Base-by-base conservation (phyloP, 1,140 invertebrate genomes). In the Bombus confusus region DNA sequence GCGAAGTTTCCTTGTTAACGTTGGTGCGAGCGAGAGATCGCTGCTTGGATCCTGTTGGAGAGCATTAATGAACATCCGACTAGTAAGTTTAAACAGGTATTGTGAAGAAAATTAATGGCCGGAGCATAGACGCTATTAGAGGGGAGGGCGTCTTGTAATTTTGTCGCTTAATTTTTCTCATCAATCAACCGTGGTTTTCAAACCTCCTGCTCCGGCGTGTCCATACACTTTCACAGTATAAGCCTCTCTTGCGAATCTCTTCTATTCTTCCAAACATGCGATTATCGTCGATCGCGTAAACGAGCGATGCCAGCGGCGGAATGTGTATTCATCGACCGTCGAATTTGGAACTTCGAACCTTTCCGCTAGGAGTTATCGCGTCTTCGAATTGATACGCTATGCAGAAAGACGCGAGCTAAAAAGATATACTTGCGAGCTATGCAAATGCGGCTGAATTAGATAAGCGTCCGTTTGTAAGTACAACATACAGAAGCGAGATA, bases 21-120 rank as follows among this genome's bases (percentile, higher is more conserved):
- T 22, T 2, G 18, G 52, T 0, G 13, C 37, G 59, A 73, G 59
- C 22, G 34, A 22, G 59, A 52, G 13, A 31, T 47, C 31, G 43
- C 25, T 43, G 39, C 59, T 15, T 18, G 64, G n/a, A 15, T 64
- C 12, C 52, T 57, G 68, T 22, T 39, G 41, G 78, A 66, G 47
- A 80, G 43, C 83, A 59, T 85, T 85, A 85, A 85, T 85, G 77
- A 85, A 85, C 83, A 85, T n/a, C 78, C 41, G 78, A 37, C 39
- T 31, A 22, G 77, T 66, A 85, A 85, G 77, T 85, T 85, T 85
- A 80, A 80, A 79, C 66, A 57, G 76, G 75, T 59, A 84, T 84
- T 62, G 75, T 47, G 68, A 84, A 84, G 83, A 47, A 84, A 84
- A 84, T 84, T 84, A 79, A 84, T 84, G 75, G 52, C 39, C 13